Evolutionary conservation across 2,888 invertebrate species (phyloP).

Genomic region (Tachina fera): DNA sequence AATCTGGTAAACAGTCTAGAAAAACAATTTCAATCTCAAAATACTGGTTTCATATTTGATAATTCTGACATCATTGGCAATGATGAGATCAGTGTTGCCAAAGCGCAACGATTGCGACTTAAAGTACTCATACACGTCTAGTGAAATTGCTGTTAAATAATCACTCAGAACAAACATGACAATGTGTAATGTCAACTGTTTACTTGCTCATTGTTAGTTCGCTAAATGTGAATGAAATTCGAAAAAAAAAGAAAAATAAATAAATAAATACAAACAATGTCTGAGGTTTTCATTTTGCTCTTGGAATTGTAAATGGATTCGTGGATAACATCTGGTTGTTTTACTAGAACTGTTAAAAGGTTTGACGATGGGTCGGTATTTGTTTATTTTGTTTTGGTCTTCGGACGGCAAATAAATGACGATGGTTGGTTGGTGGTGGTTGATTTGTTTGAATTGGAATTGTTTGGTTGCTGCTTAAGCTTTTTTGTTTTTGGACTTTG

Average conservation of each 20-base stretch:
- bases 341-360: constrained; percentile 27
- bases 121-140: neutral
- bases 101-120: no score
- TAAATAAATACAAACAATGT: constrained; percentile 18
- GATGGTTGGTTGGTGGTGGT: constrained; percentile 19
- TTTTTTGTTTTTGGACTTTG: constrained; percentile 37
- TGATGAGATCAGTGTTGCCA: constrained; percentile 30
- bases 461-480: constrained; percentile 55
- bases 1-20: constrained; percentile 16
- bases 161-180: constrained; percentile 30
- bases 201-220: constrained; percentile 7
- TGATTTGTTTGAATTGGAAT: constrained; percentile 39
- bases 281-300: constrained; percentile 20
- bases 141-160: constrained; percentile 4
- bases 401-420: neutral
- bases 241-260: constrained; percentile 2
- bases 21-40: neutral
- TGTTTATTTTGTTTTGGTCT: constrained; percentile 35
- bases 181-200: constrained; percentile 52
- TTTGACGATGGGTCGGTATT: constrained; percentile 24
- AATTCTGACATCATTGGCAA: constrained; percentile 54
- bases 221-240: constrained; percentile 38
- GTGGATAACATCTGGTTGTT: constrained; percentile 61
- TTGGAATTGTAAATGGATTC: constrained; percentile 43
- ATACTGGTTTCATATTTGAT: constrained; percentile 42